Base-by-base conservation (phyloP, 2,113 vertebrate species). In the Neogobius melanostomus region DNA sequence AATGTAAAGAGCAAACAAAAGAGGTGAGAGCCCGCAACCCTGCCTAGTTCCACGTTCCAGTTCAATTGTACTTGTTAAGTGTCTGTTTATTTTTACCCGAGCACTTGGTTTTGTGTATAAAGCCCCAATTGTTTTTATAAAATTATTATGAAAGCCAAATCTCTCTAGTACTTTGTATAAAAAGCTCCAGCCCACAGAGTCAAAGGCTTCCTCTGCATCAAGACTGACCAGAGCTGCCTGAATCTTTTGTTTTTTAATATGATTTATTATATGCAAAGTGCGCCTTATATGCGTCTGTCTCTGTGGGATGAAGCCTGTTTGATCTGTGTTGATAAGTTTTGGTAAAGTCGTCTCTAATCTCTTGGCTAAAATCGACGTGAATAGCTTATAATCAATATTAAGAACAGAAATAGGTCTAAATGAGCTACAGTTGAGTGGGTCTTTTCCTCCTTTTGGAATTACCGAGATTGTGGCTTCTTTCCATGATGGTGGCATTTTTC, bases 171-270 rank as follows among this genome's bases (percentile, higher is more conserved):
- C n/a, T n/a, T n/a, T n/a, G n/a, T n/a, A n/a, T n/a, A n/a, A n/a
- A n/a, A n/a, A n/a, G n/a, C n/a, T n/a, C n/a, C n/a, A n/a, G n/a
- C n/a, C n/a, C n/a, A n/a, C n/a, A n/a, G n/a, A n/a, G n/a, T n/a
- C n/a, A n/a, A n/a, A n/a, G n/a, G n/a, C n/a, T 54, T 68, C 54
- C 6, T 67, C 21, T 6, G 65, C 49, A 11, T 67, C 65, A 6
- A 67, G 17, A 54, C 65, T 56, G 11, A 68, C 6, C 15, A 68
- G 9, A 7, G 42, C 28, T 5, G 66, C 51, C 15, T 53, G 15
- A 14, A 45, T 42, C 15, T 44, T 45, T 0, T 56, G 7, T 46
- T 68, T 12, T 45, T 56, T 36, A 12, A 54, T 54, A 54, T 45
- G 51, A 14, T 21, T 28, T 11, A 54, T 2, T 4, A 54, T 54